phyloP scores from a whole-genome alignment of 2,113 vertebrate species.

The Hippocampus abdominalis region DNA sequence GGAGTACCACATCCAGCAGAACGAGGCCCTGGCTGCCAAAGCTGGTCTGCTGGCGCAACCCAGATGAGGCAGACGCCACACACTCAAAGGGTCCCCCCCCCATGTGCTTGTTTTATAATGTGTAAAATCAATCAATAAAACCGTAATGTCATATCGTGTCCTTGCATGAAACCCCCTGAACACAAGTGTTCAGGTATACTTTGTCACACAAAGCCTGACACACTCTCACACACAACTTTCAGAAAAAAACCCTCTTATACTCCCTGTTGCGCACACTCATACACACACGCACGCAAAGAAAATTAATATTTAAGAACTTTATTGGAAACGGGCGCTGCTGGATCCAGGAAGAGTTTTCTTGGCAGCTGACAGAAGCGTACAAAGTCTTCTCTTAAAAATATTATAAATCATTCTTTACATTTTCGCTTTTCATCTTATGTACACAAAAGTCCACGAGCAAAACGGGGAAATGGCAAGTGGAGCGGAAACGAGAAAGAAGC shows the following conservation, averaged over 20 bases:
- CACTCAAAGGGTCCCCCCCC: not conserved
- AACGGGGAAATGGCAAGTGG: constrained; percentile 17
- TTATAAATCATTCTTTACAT: constrained; percentile 91
- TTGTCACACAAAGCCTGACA: no score
- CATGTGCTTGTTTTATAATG: not conserved
- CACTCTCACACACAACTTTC: not conserved
- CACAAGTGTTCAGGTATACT: no score
- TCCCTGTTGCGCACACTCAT: no score
- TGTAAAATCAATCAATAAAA: not conserved
- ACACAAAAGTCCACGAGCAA: constrained; percentile 70
- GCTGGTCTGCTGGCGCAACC: constrained; percentile 88
- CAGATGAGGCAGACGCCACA: constrained; percentile 52
- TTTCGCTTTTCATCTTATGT: constrained; percentile 77
- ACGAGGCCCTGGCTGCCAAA: constrained; percentile 94
- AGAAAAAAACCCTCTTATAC: no score
- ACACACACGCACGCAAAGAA: not conserved
- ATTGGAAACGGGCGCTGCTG: constrained; percentile 78
- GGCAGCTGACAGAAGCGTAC: constrained; percentile 75
- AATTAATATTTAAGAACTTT: constrained; percentile 85
- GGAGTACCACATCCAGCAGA: constrained; percentile 99
- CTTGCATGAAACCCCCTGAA: not conserved
- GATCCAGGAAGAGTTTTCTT: constrained; percentile 63
- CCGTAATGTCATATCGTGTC: not conserved
- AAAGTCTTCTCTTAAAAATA: constrained; percentile 91
- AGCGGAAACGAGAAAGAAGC: not conserved